phyloP scores from a whole-genome alignment of 2,888 invertebrate genomes.

The Platerodrilus igneus region DNA sequence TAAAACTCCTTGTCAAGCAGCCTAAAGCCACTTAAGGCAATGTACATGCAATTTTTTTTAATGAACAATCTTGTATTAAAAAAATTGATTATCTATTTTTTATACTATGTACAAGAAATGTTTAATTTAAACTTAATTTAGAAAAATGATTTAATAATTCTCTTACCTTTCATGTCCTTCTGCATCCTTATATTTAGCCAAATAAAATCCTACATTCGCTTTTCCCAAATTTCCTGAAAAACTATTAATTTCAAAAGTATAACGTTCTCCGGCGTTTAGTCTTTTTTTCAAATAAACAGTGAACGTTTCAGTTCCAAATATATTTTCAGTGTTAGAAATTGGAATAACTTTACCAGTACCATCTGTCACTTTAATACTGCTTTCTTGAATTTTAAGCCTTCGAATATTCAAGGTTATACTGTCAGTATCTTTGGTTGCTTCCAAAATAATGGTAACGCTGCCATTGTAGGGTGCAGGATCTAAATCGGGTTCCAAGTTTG shows the following conservation, averaged over 20 bases:
- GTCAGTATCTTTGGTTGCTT: constrained; percentile 1
- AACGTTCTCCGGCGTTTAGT: neutral
- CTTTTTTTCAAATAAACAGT: constrained; percentile 2
- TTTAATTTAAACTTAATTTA: too few species aligned
- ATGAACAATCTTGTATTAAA: too few species aligned
- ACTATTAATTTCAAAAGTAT: constrained; percentile 2
- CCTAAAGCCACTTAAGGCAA: too few species aligned
- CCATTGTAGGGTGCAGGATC: neutral
- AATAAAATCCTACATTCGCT: constrained; percentile 9
- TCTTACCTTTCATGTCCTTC: neutral
- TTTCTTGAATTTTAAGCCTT: neutral
- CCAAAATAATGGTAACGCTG: constrained; percentile 3
- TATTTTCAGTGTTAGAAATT: neutral
- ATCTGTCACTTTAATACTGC: neutral
- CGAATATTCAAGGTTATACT: constrained; percentile 1
- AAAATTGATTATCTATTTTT: too few species aligned
- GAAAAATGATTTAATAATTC: too few species aligned
- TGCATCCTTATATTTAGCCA: neutral
- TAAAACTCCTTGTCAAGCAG: too few species aligned
- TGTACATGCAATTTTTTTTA: too few species aligned
- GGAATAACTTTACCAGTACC: neutral
- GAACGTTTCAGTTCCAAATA: neutral
- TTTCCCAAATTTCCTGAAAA: constrained; percentile 7
- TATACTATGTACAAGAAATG: too few species aligned
- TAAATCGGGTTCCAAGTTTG: neutral